A percentile compares a stretch with the other conserved stretches of the same genome.
Conservation (phyloP, 2,113 vertebrate genomes). For the Hyla sarda region DNA sequence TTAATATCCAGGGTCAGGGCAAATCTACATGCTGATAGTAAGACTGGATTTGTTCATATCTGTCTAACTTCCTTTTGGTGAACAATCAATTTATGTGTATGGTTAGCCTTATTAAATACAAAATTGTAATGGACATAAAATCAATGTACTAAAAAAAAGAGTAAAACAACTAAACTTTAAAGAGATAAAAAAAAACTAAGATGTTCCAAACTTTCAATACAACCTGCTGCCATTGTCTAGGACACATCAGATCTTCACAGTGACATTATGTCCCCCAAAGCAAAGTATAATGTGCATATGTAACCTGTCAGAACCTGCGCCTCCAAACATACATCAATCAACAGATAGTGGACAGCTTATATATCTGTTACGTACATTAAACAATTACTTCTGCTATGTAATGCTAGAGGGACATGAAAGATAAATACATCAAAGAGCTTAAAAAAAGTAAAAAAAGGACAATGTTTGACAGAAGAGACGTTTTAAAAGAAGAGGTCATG, state of each 20-base stretch:
- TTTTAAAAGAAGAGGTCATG: conserved; percentile 18
- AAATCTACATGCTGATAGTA: too few species aligned
- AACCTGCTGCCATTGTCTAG: neutral
- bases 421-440: conserved; percentile 20
- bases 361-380: neutral
- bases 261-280: conserved; percentile 36
- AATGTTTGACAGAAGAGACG: conserved; percentile 4
- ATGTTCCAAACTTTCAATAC: neutral
- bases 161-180: neutral
- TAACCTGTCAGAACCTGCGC: conserved; percentile 36
- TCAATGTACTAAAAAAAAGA: neutral
- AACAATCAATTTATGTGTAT: neutral
- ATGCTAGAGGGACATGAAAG: neutral
- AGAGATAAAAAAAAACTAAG: neutral
- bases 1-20: too few species aligned
- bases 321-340: conserved; percentile 27
- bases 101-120: neutral
- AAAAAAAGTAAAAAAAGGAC: neutral
- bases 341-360: conserved; percentile 16
- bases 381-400: conserved; percentile 13
- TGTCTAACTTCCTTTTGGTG: neutral
- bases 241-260: neutral
- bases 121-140: neutral
- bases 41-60: too few species aligned
- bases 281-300: conserved; percentile 28